Evolutionary conservation across 2,888 invertebrate species (phyloP).

Genomic region (Ectemnius continuus): DNA sequence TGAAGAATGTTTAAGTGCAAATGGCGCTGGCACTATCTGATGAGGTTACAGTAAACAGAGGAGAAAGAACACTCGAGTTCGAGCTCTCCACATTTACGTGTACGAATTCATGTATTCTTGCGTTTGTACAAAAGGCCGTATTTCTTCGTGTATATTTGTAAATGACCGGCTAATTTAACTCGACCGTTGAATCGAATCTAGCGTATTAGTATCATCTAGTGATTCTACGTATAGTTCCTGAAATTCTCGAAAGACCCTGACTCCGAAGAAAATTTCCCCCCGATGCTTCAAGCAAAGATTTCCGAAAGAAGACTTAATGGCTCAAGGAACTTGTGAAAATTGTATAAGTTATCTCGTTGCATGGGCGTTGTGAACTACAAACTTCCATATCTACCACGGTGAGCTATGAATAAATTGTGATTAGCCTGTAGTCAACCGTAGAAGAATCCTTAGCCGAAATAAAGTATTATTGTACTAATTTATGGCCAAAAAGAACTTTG

Average conservation of each 20-base stretch:
- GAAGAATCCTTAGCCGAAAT: slow-evolving; percentile 66
- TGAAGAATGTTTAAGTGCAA: too few species aligned
- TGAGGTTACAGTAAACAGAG: background rate
- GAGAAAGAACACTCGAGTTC: background rate
- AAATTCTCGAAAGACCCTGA: background rate
- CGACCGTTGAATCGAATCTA: background rate
- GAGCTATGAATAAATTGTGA: slow-evolving; percentile 66
- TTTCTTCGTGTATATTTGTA: slow-evolving; percentile 38
- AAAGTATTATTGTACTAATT: slow-evolving; percentile 71
- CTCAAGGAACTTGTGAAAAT: too few species aligned
- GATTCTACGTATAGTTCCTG: background rate
- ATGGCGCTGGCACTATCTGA: background rate
- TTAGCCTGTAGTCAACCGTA: slow-evolving; percentile 64
- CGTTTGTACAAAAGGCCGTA: slow-evolving; percentile 5
- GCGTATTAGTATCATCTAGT: background rate
- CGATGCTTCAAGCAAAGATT: background rate
- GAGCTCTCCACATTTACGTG: background rate
- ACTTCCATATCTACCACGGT: slow-evolving; percentile 68
- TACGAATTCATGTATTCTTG: background rate
- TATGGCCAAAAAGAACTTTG: slow-evolving; percentile 44
- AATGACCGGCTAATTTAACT: slow-evolving; percentile 23
- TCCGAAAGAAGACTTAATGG: background rate
- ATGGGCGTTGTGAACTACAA: too few species aligned
- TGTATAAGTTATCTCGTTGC: too few species aligned
- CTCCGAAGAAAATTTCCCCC: too few species aligned